Percentiles rank a stretch among this genome's conserved stretches.
phyloP scores from a whole-genome alignment of 2,888 invertebrate species.

The Microplitis deprimator region DNA sequence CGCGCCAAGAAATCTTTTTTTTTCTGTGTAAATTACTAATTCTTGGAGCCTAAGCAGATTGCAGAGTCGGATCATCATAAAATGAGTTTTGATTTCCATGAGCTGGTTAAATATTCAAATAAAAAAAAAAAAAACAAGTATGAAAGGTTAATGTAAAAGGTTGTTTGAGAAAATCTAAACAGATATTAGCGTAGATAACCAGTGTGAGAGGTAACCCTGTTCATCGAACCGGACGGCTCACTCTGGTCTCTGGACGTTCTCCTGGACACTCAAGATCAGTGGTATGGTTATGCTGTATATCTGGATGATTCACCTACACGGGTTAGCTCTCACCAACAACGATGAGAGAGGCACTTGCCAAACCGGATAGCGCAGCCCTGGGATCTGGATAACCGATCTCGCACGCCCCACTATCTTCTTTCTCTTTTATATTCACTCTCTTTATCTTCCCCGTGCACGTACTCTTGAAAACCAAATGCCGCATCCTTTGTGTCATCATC shows the following conservation, averaged over 20 bases:
- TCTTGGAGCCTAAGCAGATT: no score
- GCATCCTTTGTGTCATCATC: constrained; percentile 25
- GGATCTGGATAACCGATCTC: constrained; percentile 58
- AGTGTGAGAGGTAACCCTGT: constrained; percentile 1
- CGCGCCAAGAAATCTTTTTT: no score
- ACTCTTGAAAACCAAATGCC: constrained; percentile 29
- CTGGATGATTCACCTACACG: constrained; percentile 54
- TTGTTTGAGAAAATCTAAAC: constrained; percentile 13
- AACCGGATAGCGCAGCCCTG: constrained; percentile 57
- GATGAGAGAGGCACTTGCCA: constrained; percentile 54
- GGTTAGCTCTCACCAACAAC: constrained; percentile 42
- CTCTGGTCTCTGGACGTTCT: not conserved
- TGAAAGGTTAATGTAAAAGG: not conserved
- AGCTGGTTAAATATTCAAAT: no score
- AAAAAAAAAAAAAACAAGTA: no score
- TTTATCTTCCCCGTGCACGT: constrained; percentile 25
- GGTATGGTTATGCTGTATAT: constrained; percentile 29
- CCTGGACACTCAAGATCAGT: not conserved
- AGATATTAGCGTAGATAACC: not conserved
- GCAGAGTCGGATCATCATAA: no score
- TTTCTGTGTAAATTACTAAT: no score
- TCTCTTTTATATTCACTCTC: constrained; percentile 20
- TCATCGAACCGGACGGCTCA: constrained; percentile 26
- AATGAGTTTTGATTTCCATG: no score
- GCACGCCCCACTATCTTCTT: constrained; percentile 44